These are phyloP conservation scores for Salarias fasciatus DNA, from an alignment of 2,797 vertebrate species.

Conservation along the genomic window DNA sequence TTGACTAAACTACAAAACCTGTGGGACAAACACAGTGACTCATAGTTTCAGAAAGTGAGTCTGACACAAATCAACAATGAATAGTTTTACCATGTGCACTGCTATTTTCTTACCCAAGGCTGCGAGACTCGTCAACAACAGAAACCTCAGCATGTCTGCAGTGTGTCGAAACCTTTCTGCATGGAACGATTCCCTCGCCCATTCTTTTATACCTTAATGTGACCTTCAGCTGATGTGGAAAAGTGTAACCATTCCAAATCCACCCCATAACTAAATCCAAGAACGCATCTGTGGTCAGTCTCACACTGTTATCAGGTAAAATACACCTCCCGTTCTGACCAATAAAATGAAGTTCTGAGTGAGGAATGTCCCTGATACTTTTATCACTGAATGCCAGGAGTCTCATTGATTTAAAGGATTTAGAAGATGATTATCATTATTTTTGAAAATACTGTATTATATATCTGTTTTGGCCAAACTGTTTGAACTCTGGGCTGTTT, in stretches of 20 bases:
- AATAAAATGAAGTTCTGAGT: constrained; percentile 1
- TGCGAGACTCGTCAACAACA: constrained; percentile 70
- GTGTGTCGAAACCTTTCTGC: constrained; percentile 26
- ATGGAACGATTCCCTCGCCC: background rate
- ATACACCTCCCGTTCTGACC: constrained; percentile 28
- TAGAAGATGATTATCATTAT: background rate
- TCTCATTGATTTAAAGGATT: constrained; percentile 8
- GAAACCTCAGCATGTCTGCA: constrained; percentile 69
- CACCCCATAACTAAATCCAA: constrained; percentile 21
- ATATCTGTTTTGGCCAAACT: background rate
- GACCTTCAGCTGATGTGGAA: constrained; percentile 47
- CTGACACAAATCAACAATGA: constrained; percentile 34
- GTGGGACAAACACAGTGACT: constrained; percentile 13
- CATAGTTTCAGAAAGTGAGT: background rate
- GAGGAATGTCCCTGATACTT: constrained; percentile 30
- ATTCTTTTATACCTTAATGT: constrained; percentile 60
- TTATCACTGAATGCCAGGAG: constrained; percentile 18
- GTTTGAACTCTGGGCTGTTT: too few relatives aligned
- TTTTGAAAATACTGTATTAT: background rate
- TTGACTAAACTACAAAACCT: constrained; percentile 1
- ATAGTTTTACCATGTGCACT: constrained; percentile 4
- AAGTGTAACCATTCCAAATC: constrained; percentile 6
- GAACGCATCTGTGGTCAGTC: constrained; percentile 62
- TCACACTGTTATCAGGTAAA: constrained; percentile 54
- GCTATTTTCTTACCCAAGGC: constrained; percentile 69